These are phyloP conservation scores for Cinara cedri DNA, from an alignment of 2,888 invertebrate genomes.

Conservation along the genomic window DNA sequence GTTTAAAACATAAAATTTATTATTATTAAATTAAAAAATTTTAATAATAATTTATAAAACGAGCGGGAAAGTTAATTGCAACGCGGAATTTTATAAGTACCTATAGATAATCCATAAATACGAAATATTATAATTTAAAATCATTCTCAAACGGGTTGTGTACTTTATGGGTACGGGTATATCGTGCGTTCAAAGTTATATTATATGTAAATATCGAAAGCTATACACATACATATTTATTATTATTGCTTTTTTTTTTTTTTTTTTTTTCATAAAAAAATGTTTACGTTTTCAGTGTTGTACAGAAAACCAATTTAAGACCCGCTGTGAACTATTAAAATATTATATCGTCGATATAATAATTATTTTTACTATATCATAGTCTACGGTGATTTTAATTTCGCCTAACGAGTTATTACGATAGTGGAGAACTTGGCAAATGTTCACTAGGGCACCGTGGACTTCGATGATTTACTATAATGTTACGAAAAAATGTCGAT, in stretches of 20 bases:
- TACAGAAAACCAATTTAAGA: constrained; percentile 18
- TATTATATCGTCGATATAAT: background rate
- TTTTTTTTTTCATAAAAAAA: background rate
- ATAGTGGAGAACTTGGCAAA: constrained; percentile 7
- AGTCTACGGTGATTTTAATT: constrained; percentile 7
- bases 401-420: background rate
- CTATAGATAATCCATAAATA: background rate
- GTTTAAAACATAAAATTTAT: no score
- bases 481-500: background rate
- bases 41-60: no score
- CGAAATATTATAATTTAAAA: background rate
- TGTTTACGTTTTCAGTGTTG: constrained; percentile 10
- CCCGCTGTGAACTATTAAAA: constrained; percentile 37
- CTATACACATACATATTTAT: no score
- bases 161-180: constrained; percentile 1
- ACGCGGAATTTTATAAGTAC: background rate
- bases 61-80: background rate
- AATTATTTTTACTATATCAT: background rate
- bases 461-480: background rate
- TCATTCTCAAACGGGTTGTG: background rate
- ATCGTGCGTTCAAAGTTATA: background rate
- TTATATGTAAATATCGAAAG: constrained; percentile 14
- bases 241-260: background rate
- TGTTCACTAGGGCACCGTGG: background rate
- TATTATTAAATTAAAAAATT: no score